These are phyloP conservation scores for Toxotes chatareus DNA, from an alignment of 2,113 vertebrate genomes.

Conservation along the genomic window DNA sequence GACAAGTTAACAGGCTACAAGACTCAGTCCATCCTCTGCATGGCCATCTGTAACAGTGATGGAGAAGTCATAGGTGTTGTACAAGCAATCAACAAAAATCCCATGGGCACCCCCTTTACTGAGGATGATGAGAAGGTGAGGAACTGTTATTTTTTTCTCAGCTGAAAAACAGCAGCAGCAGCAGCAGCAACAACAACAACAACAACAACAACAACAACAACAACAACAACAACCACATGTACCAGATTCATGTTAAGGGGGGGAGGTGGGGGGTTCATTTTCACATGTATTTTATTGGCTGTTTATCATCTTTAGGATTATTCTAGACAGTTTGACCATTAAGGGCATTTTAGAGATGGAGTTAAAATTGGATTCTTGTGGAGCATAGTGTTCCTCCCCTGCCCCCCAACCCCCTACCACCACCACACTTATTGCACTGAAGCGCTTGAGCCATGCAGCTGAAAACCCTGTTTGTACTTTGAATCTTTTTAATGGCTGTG, in stretches of 20 bases:
- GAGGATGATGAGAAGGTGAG: constrained; percentile 87
- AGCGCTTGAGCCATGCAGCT: constrained; percentile 12
- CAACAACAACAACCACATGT: no score
- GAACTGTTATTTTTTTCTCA: background rate
- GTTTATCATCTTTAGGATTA: constrained; percentile 26
- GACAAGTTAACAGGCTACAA: constrained; percentile 87
- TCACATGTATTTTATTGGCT: background rate
- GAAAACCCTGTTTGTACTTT: constrained; percentile 40
- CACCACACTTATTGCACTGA: constrained; percentile 1
- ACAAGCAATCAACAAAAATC: constrained; percentile 87
- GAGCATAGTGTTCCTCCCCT: background rate
- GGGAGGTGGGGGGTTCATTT: background rate
- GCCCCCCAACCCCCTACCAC: background rate
- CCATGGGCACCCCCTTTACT: constrained; percentile 81
- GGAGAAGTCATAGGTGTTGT: constrained; percentile 86
- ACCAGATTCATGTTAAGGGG: background rate
- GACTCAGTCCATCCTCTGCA: constrained; percentile 86
- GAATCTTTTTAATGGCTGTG: constrained; percentile 63
- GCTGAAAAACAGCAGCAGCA: background rate
- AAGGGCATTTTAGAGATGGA: constrained; percentile 16
- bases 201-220: no score
- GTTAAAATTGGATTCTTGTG: constrained; percentile 40
- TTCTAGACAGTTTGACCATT: constrained; percentile 37
- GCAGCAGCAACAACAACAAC: no score
- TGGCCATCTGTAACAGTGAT: constrained; percentile 86